Percentiles rank a stretch among this genome's conserved stretches.
Conservation (phyloP, 2,888 invertebrate species). For the Boloria euphrosyne region DNA sequence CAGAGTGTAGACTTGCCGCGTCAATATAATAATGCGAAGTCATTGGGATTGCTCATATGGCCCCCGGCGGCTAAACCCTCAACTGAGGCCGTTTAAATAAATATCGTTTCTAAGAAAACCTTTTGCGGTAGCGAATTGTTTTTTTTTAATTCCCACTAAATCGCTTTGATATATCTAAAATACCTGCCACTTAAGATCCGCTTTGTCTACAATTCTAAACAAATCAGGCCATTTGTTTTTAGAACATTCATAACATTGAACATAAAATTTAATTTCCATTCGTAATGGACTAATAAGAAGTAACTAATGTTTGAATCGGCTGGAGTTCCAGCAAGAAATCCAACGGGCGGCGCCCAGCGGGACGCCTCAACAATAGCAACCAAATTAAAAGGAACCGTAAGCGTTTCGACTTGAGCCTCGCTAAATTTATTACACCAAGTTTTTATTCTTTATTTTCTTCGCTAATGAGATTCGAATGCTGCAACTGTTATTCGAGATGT, state of each 20-base stretch:
- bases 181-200: conserved; percentile 50
- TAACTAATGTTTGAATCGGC: conserved; percentile 76
- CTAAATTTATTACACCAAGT: conserved; percentile 78
- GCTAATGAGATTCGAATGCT: conserved; percentile 80
- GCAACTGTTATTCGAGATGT: conserved; percentile 71
- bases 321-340: conserved; percentile 77
- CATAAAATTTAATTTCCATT: conserved; percentile 65
- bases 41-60: conserved; percentile 65
- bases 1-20: conserved; percentile 53
- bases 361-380: conserved; percentile 78
- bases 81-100: conserved; percentile 67
- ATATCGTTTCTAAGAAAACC: conserved; percentile 65
- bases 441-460: conserved; percentile 76
- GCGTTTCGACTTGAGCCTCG: conserved; percentile 78
- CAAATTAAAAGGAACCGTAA: conserved; percentile 82
- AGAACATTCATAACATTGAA: conserved; percentile 36
- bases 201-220: conserved; percentile 26
- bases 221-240: conserved; percentile 18
- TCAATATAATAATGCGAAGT: conserved; percentile 65
- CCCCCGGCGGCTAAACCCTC: conserved; percentile 56
- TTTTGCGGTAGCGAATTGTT: conserved; percentile 59
- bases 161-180: conserved; percentile 61
- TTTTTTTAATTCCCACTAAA: conserved; percentile 53
- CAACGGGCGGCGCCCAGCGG: conserved; percentile 73
- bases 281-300: conserved; percentile 76